These are phyloP conservation scores for Alloplasta piceator DNA, from an alignment of 2,888 invertebrate species.

Conservation along the genomic window DNA sequence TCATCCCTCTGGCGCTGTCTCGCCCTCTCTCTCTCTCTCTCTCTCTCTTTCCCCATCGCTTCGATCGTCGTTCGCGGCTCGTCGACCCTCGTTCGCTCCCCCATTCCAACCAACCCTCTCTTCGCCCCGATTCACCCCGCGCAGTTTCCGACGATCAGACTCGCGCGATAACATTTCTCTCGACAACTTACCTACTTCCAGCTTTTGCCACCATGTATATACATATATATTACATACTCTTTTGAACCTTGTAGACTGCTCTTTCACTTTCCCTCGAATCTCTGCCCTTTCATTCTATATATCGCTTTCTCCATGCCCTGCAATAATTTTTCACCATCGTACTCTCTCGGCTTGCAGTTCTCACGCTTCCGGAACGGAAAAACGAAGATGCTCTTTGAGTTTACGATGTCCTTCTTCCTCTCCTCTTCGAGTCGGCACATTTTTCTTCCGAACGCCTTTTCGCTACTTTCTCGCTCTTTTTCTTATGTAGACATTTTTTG, in stretches of 20 bases:
- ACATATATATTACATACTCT: constrained; percentile 14
- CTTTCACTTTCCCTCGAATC: constrained; percentile 46
- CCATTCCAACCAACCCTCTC: constrained; percentile 78
- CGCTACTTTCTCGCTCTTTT: constrained; percentile 27
- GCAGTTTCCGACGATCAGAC: constrained; percentile 76
- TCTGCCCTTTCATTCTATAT: constrained; percentile 3
- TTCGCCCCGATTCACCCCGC: constrained; percentile 73
- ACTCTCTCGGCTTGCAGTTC: constrained; percentile 41
- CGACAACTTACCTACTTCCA: constrained; percentile 81
- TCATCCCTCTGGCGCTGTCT: constrained; percentile 51
- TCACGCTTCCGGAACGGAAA: constrained; percentile 43
- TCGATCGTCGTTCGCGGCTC: constrained; percentile 65
- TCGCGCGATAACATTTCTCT: constrained; percentile 81
- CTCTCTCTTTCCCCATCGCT: constrained; percentile 59
- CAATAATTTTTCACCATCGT: constrained; percentile 61
- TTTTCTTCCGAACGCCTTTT: constrained; percentile 33
- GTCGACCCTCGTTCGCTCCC: constrained; percentile 78
- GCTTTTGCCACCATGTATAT: constrained; percentile 65
- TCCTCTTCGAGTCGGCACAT: constrained; percentile 37
- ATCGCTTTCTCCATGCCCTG: constrained; percentile 47
- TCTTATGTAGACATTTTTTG: not conserved
- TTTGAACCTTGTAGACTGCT: constrained; percentile 22
- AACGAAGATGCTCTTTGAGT: constrained; percentile 56
- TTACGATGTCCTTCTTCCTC: constrained; percentile 30
- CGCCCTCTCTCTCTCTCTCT: constrained; percentile 36